Conservation (phyloP, 2,797 vertebrate genomes). For the Tenualosa ilisha region DNA sequence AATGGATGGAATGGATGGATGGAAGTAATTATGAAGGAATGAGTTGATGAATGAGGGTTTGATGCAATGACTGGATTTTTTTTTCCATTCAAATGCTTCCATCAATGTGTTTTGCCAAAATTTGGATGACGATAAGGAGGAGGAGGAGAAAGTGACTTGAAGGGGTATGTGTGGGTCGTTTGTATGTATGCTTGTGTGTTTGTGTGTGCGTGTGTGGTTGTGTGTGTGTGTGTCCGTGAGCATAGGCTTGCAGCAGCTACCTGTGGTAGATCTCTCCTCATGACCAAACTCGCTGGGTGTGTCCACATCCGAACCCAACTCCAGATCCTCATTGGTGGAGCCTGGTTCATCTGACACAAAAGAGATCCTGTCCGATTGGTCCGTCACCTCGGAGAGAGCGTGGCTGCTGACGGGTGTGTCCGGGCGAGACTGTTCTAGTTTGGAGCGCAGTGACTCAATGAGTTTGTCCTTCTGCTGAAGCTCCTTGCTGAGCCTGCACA, state of each 20-base stretch:
- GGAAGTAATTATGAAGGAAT: background rate
- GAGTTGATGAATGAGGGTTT: constrained; percentile 3
- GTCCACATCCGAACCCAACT: constrained; percentile 80
- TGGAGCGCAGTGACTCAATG: constrained; percentile 83
- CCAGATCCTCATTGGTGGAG: constrained; percentile 78
- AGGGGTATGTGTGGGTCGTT: background rate
- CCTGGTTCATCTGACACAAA: constrained; percentile 77
- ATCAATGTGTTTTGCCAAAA: too few species aligned
- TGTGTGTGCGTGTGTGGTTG: background rate
- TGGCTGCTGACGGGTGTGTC: constrained; percentile 80
- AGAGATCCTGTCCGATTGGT: constrained; percentile 83
- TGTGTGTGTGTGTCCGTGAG: constrained; percentile 48
- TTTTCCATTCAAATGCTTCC: background rate
- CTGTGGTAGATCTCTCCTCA: constrained; percentile 50
- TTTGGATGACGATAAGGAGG: too few species aligned
- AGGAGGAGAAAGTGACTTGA: too few species aligned
- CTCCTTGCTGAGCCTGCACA: constrained; percentile 82
- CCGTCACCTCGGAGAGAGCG: constrained; percentile 75
- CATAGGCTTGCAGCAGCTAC: constrained; percentile 1
- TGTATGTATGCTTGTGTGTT: constrained; percentile 2
- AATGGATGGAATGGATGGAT: background rate
- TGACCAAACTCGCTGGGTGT: constrained; percentile 73
- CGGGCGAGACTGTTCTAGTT: constrained; percentile 73
- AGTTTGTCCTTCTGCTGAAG: constrained; percentile 89
- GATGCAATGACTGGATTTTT: background rate